Conservation (phyloP, 1,140 invertebrate genomes). For the Drosophila fuyamai region DNA sequence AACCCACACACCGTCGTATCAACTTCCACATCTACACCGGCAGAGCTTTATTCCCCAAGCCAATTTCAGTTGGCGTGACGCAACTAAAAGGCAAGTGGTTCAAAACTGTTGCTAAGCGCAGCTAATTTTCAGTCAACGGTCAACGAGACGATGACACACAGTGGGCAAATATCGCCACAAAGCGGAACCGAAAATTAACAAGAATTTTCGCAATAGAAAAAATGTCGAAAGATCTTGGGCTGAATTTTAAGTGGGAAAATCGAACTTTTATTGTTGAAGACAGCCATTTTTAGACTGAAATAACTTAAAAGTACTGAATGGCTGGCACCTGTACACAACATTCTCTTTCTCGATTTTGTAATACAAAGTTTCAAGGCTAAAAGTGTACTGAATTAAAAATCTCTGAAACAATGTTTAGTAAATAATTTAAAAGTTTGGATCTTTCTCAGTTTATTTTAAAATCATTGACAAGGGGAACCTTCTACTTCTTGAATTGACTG, state of each 20-base stretch:
- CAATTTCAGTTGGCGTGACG: conserved; percentile 53
- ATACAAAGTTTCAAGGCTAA: conserved; percentile 1
- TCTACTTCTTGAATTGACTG: too few species aligned
- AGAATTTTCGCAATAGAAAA: conserved; percentile 18
- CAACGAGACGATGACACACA: conserved; percentile 56
- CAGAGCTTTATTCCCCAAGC: conserved; percentile 13
- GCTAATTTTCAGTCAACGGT: conserved; percentile 69
- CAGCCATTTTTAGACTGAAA: neutral
- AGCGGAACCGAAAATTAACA: conserved; percentile 20
- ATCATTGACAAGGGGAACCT: too few species aligned
- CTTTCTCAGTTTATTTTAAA: neutral
- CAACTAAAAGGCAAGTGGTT: conserved; percentile 56
- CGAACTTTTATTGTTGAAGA: neutral
- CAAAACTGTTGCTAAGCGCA: conserved; percentile 78
- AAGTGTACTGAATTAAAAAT: neutral
- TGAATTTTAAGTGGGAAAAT: conserved; percentile 24
- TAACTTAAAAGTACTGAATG: neutral
- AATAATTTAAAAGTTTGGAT: neutral
- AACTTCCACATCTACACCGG: conserved; percentile 23
- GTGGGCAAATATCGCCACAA: conserved; percentile 34
- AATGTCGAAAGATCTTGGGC: conserved; percentile 16
- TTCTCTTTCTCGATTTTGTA: conserved; percentile 2
- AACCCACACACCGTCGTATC: conserved; percentile 57
- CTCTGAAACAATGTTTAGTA: neutral
- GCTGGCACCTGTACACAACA: neutral